These are phyloP conservation scores for Luffia ferchaultella DNA, from an alignment of 2,888 invertebrate species.

Conservation along the genomic window DNA sequence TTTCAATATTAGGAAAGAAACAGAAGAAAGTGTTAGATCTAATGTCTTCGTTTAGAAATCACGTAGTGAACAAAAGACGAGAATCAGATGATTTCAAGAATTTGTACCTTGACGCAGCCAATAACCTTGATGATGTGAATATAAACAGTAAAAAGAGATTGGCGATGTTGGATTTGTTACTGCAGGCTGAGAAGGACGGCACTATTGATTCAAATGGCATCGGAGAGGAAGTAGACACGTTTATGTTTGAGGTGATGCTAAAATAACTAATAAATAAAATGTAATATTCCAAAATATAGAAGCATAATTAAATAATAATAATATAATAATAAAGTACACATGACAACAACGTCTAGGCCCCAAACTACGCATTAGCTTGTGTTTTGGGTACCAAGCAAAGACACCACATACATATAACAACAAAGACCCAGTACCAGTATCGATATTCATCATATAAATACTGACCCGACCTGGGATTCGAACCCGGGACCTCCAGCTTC, in stretches of 20 bases:
- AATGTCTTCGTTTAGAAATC: conserved; percentile 56
- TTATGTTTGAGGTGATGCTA: conserved; percentile 70
- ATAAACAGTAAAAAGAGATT: conserved; percentile 46
- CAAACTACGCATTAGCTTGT: too few relatives aligned
- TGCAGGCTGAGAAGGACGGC: conserved; percentile 64
- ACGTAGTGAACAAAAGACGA: conserved; percentile 48
- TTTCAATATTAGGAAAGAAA: conserved; percentile 33
- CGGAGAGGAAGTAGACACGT: conserved; percentile 75
- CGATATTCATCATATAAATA: too few relatives aligned
- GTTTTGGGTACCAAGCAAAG: too few relatives aligned
- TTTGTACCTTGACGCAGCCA: conserved; percentile 18
- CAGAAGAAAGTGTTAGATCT: conserved; percentile 42
- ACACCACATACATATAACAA: too few relatives aligned
- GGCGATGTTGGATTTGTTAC: conserved; percentile 70
- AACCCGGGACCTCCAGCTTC: too few relatives aligned
- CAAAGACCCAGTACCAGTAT: too few relatives aligned
- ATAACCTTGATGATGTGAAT: conserved; percentile 8
- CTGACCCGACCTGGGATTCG: too few relatives aligned
- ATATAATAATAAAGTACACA: too few relatives aligned
- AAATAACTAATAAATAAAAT: too few relatives aligned
- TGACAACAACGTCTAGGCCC: too few relatives aligned
- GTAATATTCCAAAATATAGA: too few relatives aligned
- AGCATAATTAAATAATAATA: too few relatives aligned
- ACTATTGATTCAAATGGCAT: conserved; percentile 66
- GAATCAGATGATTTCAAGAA: conserved; percentile 2